Percentiles rank a stretch among this genome's conserved stretches.
Evolutionary conservation across 2,888 invertebrate species (phyloP).

Genomic region (Operophtera brumata): DNA sequence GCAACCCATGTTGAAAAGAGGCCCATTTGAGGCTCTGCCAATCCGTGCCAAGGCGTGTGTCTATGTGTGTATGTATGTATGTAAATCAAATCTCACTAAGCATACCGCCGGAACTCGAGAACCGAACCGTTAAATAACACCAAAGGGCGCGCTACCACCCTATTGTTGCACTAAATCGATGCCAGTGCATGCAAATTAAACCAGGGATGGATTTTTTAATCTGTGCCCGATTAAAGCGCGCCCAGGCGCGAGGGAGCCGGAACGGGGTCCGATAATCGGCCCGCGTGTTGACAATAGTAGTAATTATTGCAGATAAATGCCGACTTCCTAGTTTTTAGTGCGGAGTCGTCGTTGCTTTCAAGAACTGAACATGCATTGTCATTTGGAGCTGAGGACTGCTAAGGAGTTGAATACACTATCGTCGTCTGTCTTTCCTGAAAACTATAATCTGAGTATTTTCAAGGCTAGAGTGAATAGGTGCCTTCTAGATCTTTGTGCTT

Average conservation of each 20-base stretch:
- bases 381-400: neutral
- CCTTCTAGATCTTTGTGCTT: no score
- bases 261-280: constrained; percentile 47
- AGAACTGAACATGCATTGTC: neutral
- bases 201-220: constrained; percentile 48
- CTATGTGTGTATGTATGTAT: constrained; percentile 3
- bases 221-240: constrained; percentile 45
- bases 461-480: no score
- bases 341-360: constrained; percentile 16
- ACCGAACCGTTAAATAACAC: constrained; percentile 23
- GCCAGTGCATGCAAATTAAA: constrained; percentile 55
- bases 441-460: no score
- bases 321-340: constrained; percentile 32
- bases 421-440: no score
- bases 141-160: constrained; percentile 26
- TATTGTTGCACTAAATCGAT: constrained; percentile 53
- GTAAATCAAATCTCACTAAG: constrained; percentile 35
- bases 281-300: constrained; percentile 52
- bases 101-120: constrained; percentile 20
- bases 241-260: constrained; percentile 37
- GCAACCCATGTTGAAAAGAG: no score
- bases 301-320: constrained; percentile 49
- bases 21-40: no score
- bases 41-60: no score
- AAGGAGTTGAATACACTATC: no score